Conservation (phyloP, 2,888 invertebrate species). For the Drosophila niveifrons region DNA sequence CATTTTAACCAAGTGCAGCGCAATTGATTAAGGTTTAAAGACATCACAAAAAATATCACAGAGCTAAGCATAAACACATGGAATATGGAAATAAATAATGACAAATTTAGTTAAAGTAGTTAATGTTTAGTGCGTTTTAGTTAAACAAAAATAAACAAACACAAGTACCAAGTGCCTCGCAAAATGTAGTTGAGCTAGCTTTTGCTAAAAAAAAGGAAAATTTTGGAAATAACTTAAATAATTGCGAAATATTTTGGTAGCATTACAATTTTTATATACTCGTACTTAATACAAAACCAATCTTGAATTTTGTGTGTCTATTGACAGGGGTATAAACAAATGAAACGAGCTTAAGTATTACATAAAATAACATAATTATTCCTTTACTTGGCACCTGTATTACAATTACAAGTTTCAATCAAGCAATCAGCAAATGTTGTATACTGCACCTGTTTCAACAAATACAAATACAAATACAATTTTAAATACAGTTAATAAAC, state of each 20-base stretch:
- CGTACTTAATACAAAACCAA: constrained; percentile 16
- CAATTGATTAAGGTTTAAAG: background rate
- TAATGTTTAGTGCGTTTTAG: constrained; percentile 30
- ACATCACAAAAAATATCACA: constrained; percentile 20
- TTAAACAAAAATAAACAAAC: background rate
- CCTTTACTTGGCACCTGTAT: constrained; percentile 30
- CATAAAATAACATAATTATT: constrained; percentile 17
- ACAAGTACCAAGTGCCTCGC: constrained; percentile 42
- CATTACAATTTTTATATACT: constrained; percentile 11
- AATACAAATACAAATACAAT: constrained; percentile 27
- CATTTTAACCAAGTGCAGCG: constrained; percentile 48
- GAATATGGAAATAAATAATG: constrained; percentile 17
- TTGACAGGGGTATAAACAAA: constrained; percentile 19
- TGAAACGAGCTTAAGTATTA: constrained; percentile 57
- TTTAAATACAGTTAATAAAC: constrained; percentile 35
- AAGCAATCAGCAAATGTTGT: constrained; percentile 63
- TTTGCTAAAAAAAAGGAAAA: constrained; percentile 53
- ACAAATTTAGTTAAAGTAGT: constrained; percentile 37
- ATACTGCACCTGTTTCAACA: constrained; percentile 60
- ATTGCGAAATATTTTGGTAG: constrained; percentile 22
- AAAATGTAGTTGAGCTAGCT: constrained; percentile 60
- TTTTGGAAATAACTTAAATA: constrained; percentile 1
- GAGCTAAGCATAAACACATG: constrained; percentile 36
- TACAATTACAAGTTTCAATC: constrained; percentile 35
- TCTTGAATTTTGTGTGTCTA: constrained; percentile 29